Evolutionary conservation across 2,888 invertebrate genomes (phyloP).

Genomic region (Brachylomia viminalis): DNA sequence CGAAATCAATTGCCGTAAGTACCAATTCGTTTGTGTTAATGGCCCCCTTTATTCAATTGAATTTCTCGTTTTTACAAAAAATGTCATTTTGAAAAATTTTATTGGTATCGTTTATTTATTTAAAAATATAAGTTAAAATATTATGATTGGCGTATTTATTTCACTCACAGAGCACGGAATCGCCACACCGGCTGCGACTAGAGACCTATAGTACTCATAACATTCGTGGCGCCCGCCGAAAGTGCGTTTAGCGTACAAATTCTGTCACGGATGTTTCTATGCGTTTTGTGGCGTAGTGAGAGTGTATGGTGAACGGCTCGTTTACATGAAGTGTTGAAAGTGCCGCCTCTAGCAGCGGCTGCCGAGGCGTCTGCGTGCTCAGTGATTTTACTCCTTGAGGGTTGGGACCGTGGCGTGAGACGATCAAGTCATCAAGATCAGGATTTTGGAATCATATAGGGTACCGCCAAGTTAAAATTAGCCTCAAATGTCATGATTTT

Average conservation of each 20-base stretch:
- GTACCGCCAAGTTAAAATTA: too few species aligned
- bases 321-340: neutral
- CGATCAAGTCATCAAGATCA: neutral
- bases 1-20: neutral
- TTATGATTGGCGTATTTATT: neutral
- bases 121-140: conserved; percentile 40
- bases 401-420: neutral
- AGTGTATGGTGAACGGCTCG: neutral
- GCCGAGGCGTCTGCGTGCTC: neutral
- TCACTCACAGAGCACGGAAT: neutral
- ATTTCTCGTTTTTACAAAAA: conserved; percentile 13
- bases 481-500: too few species aligned
- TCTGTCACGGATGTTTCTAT: neutral
- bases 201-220: neutral
- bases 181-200: neutral
- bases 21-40: conserved; percentile 1
- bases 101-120: conserved; percentile 45
- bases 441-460: too few species aligned
- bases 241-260: neutral
- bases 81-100: conserved; percentile 25
- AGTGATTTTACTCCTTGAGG: neutral
- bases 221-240: too few species aligned
- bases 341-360: neutral
- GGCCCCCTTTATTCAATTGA: neutral
- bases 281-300: neutral